Evolutionary conservation across 1,140 invertebrate genomes (phyloP).

Genomic region (Anthonomus grandis): DNA sequence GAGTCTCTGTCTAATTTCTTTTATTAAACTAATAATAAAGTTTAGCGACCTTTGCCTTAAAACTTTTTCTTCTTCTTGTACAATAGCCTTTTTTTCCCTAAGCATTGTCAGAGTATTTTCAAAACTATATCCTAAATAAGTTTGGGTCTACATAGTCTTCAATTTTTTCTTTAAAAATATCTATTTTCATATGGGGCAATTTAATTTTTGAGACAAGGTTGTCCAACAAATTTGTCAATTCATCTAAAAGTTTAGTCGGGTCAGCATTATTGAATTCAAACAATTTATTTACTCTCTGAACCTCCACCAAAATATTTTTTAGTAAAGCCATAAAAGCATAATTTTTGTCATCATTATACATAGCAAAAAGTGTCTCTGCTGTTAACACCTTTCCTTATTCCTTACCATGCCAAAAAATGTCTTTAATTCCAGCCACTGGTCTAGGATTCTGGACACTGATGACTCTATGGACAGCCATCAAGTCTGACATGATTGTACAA

Average conservation of each 20-base stretch:
- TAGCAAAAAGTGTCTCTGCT: slow-evolving; percentile 9
- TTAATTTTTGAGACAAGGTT: not conserved
- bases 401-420: slow-evolving; percentile 9
- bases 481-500: slow-evolving; percentile 44
- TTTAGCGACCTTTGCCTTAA: not conserved
- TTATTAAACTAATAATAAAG: not conserved
- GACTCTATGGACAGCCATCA: slow-evolving; percentile 45
- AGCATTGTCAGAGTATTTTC: slow-evolving; percentile 5
- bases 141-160: slow-evolving; percentile 16
- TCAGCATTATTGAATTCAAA: slow-evolving; percentile 11
- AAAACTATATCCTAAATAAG: slow-evolving; percentile 17
- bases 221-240: slow-evolving; percentile 4
- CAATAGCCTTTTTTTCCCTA: not conserved
- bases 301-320: slow-evolving; percentile 11
- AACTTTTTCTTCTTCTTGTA: not conserved
- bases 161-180: slow-evolving; percentile 13
- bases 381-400: not conserved
- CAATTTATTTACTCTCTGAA: slow-evolving; percentile 19
- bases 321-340: too few species aligned
- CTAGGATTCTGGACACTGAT: slow-evolving; percentile 29
- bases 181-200: not conserved
- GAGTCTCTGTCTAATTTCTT: not conserved
- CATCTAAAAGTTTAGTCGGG: slow-evolving; percentile 12
- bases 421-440: slow-evolving; percentile 45
- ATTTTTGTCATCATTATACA: slow-evolving; percentile 18